Base-by-base conservation (phyloP, 1,140 invertebrate species). In the Aphis craccivora region DNA sequence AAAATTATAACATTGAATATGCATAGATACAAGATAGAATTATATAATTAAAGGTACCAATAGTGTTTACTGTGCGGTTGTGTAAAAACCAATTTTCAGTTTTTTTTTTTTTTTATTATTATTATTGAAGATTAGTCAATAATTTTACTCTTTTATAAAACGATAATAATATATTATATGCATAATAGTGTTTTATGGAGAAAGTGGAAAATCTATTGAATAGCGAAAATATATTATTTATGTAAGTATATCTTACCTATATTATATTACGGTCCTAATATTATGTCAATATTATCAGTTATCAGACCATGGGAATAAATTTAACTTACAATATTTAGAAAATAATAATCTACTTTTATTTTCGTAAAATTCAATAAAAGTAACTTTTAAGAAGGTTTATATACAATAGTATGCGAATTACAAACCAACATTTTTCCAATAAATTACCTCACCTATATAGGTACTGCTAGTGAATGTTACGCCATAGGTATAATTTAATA, bases 241-340 rank as follows among this genome's bases (percentile, higher is more conserved):
- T 76, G n/a, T 76, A 76, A 76, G n/a, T n/a, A 76, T 51, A 40
- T 3, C 37, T 40, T 40, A 40, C 37, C 3, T 40, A 20, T 53
- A 53, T 53, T n/a, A 76, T 18, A 76, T 76, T n/a, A n/a, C 14
- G 30, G 60, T 6, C 30, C 11, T 35, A 76, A 76, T 76, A 76
- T 76, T 76, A 76, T 76, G 60, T 76, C 60, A 76, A 76, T n/a
- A n/a, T 76, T 76, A n/a, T 76, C 30, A 76, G n/a, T n/a, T 67
- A 67, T 67, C 30, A 67, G 30, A 76, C 60, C 14, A n/a, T n/a
- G 30, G 14, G 60, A 76, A n/a, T 76, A n/a, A 18, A 76, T 76
- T n/a, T n/a, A n/a, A 76, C 60, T 76, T 76, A 3, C 30, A 18
- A 35, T n/a, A 4, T 1, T n/a, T 14, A 14, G 30, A 76, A 76